These are phyloP conservation scores for Phortica magna DNA, from an alignment of 2,888 invertebrate genomes.

Conservation along the genomic window DNA sequence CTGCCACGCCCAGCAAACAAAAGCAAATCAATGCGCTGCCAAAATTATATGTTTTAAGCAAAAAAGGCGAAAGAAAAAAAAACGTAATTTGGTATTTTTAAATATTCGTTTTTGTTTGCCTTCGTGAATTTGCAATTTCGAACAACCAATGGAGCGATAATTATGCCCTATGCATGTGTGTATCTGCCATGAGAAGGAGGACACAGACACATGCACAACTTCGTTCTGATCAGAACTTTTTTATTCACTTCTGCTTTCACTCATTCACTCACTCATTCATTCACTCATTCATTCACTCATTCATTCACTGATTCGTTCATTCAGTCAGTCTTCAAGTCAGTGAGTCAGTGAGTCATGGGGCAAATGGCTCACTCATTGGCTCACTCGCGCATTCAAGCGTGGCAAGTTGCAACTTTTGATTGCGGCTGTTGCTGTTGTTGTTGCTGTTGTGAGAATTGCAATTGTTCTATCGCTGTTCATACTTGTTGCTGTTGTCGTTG, in stretches of 20 bases:
- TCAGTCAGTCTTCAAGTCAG: not conserved
- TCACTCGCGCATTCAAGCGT: conserved; percentile 57
- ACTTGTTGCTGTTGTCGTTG: not conserved
- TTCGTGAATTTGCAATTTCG: too few relatives aligned
- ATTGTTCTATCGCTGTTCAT: not conserved
- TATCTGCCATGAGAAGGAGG: too few relatives aligned
- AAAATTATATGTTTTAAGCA: too few relatives aligned
- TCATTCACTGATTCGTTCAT: not conserved
- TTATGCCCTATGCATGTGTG: too few relatives aligned
- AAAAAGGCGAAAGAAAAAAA: not conserved
- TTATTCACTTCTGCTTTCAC: not conserved
- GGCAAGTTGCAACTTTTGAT: conserved; percentile 53
- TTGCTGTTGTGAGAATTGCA: conserved; percentile 6
- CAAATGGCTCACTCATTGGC: conserved; percentile 44
- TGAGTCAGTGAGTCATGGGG: conserved; percentile 11
- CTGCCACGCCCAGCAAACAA: not conserved
- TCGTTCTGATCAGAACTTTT: not conserved
- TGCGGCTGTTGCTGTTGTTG: conserved; percentile 50
- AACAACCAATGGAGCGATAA: too few relatives aligned
- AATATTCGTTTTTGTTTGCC: too few relatives aligned
- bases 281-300: not conserved
- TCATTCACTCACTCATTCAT: not conserved
- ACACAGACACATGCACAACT: not conserved
- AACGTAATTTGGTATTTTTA: too few relatives aligned
- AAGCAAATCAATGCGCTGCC: not conserved